Evolutionary conservation across 2,113 vertebrate species (phyloP).

Genomic region (Macquaria ambigua): DNA sequence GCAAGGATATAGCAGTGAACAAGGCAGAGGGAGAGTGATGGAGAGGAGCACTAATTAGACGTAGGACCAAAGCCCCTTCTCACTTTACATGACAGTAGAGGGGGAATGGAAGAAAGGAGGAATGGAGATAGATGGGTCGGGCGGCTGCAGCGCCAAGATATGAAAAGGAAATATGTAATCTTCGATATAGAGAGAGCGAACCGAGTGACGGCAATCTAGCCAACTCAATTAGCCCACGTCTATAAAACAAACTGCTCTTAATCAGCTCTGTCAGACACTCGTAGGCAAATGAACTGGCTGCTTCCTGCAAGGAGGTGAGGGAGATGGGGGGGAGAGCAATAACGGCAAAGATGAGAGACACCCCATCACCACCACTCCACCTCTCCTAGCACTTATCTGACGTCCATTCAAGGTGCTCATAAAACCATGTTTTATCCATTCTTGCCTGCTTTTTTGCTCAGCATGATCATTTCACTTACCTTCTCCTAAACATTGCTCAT

Average conservation of each 20-base stretch:
- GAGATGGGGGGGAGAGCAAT: conserved; percentile 21
- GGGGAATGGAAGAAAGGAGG: conserved; percentile 44
- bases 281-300: conserved; percentile 60
- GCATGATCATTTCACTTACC: conserved; percentile 13
- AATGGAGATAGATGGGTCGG: conserved; percentile 72
- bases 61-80: conserved; percentile 61
- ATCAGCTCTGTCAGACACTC: conserved; percentile 74
- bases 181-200: conserved; percentile 62
- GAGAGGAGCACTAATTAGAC: conserved; percentile 81
- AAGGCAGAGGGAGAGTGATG: conserved; percentile 73
- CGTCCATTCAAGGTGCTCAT: conserved; percentile 40
- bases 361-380: conserved; percentile 26
- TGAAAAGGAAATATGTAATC: conserved; percentile 82
- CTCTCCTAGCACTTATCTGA: conserved; percentile 52
- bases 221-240: conserved; percentile 81
- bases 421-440: conserved; percentile 22
- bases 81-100: conserved; percentile 58
- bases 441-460: background rate
- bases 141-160: conserved; percentile 75
- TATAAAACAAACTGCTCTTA: conserved; percentile 84
- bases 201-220: conserved; percentile 72
- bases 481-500: conserved; percentile 3
- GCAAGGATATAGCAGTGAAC: conserved; percentile 64
- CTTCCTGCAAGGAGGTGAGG: conserved; percentile 46
- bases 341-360: conserved; percentile 45